These are phyloP conservation scores for Podiceps cristatus DNA, from an alignment of 2,113 vertebrate genomes.

Conservation along the genomic window DNA sequence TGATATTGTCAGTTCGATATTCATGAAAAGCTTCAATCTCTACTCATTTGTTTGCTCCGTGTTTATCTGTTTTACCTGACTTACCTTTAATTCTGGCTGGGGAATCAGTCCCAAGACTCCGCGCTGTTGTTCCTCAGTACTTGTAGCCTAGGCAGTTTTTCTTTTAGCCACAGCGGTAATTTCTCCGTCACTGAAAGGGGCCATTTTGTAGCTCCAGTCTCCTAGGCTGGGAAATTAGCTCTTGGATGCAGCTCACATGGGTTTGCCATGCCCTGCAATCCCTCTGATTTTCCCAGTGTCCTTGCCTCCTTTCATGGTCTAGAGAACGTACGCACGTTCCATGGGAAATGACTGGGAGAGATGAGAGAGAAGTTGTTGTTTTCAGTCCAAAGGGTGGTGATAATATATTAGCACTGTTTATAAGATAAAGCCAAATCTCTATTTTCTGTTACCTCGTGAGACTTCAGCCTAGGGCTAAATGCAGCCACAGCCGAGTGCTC, in stretches of 20 bases:
- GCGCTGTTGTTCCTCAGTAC: neutral
- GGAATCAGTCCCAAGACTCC: neutral
- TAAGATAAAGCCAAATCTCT: slow-evolving; percentile 62
- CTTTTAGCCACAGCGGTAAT: neutral
- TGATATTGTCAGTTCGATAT: neutral
- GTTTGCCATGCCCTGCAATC: neutral
- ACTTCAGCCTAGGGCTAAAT: slow-evolving; percentile 58
- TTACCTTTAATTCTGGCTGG: neutral
- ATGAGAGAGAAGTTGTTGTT: slow-evolving; percentile 39
- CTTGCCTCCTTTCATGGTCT: neutral
- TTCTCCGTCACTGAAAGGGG: neutral
- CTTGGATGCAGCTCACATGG: neutral
- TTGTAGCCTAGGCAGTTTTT: neutral
- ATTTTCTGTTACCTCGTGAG: slow-evolving; percentile 57
- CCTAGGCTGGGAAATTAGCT: neutral
- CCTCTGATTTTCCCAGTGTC: neutral
- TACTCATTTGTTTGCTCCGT: neutral
- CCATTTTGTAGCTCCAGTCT: neutral
- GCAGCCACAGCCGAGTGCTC: slow-evolving; percentile 44
- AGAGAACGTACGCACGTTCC: neutral
- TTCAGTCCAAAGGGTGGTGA: slow-evolving; percentile 48
- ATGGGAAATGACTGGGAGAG: slow-evolving; percentile 45
- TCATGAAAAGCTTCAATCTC: neutral
- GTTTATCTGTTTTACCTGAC: neutral
- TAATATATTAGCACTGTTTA: slow-evolving; percentile 21